Conservation (phyloP, 2,888 invertebrate species). For the Drosophila emarginata region DNA sequence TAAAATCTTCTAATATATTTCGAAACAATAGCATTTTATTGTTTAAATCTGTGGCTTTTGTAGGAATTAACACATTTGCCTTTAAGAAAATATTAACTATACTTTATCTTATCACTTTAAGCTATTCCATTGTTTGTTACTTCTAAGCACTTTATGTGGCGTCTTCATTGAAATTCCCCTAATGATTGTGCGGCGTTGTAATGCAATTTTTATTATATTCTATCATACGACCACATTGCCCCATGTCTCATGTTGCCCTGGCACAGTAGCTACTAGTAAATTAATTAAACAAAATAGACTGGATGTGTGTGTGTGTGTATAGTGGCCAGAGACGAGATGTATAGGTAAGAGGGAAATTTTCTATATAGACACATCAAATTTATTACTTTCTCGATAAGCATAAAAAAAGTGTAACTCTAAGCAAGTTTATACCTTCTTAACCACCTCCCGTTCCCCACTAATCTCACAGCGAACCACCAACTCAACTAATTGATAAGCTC, state of each 20-base stretch:
- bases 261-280: conserved; percentile 49
- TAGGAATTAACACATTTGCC: conserved; percentile 1
- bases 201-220: conserved; percentile 70
- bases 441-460: not conserved
- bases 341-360: conserved; percentile 15
- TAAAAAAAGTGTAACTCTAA: conserved; percentile 49
- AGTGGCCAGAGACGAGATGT: conserved; percentile 5
- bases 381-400: conserved; percentile 60
- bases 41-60: not conserved
- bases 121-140: conserved; percentile 12
- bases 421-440: conserved; percentile 28
- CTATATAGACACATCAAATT: conserved; percentile 59
- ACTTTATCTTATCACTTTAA: conserved; percentile 29
- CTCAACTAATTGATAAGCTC: conserved; percentile 14
- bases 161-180: conserved; percentile 57
- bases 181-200: conserved; percentile 55
- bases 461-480: not conserved
- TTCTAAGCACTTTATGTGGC: conserved; percentile 45
- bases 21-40: not conserved
- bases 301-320: not conserved
- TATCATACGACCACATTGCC: conserved; percentile 62
- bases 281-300: conserved; percentile 62
- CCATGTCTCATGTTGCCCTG: conserved; percentile 19
- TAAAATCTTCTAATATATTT: not conserved
- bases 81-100: not conserved